Evolutionary conservation across 1,140 invertebrate species (phyloP).

Genomic region (Daktulosphaira vitifoliae): DNA sequence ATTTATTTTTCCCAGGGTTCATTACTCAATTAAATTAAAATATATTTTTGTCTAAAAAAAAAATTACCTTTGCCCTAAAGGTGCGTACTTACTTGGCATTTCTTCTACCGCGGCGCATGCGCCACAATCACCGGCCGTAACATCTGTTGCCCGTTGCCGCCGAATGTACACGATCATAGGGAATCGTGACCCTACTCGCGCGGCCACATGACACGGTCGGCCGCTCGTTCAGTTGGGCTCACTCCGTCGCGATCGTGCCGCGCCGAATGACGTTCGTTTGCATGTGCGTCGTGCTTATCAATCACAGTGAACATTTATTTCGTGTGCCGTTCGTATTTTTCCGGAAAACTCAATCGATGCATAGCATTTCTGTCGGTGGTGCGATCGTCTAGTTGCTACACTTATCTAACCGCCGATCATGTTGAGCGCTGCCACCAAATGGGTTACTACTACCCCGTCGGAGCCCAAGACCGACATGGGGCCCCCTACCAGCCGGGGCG

Average conservation of each 20-base stretch:
- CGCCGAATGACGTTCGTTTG: neutral
- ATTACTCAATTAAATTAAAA: conserved; percentile 32
- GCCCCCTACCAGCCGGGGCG: conserved; percentile 4
- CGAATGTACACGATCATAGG: neutral
- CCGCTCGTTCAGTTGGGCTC: neutral
- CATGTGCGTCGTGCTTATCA: neutral
- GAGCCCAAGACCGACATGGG: conserved; percentile 26
- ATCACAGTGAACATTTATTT: neutral
- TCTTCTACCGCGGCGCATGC: conserved; percentile 6
- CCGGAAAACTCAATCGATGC: no score
- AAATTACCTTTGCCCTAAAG: neutral
- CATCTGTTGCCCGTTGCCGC: conserved; percentile 28
- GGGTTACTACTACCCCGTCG: conserved; percentile 18
- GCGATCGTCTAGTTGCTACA: neutral
- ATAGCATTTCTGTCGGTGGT: neutral
- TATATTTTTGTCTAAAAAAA: conserved; percentile 23
- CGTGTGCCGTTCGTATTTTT: no score
- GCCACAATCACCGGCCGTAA: neutral
- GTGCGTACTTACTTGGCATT: neutral
- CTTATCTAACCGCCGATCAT: neutral
- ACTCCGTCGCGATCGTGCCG: conserved; percentile 1
- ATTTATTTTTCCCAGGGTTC: conserved; percentile 23
- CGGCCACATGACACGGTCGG: conserved; percentile 25
- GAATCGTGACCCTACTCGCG: conserved; percentile 26
- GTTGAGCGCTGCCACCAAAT: conserved; percentile 27